Base-by-base conservation (phyloP, 2,888 invertebrate genomes). In the Oscheius sp. region DNA sequence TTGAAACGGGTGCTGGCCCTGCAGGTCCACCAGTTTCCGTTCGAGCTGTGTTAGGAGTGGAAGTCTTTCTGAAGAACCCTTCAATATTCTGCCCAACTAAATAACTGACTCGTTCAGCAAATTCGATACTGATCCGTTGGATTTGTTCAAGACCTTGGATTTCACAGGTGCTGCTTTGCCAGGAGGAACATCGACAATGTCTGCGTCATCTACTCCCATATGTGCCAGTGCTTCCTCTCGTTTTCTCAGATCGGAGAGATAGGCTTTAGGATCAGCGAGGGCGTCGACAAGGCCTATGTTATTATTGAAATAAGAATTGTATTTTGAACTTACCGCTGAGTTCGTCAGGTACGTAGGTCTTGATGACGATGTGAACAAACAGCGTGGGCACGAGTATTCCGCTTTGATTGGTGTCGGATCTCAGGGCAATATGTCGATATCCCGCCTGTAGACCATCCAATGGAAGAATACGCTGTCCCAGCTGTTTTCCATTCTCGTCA, bases 351-450 rank as follows among this genome's bases (percentile, higher is more conserved):
- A 99, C 97, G 91, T 99, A 99, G 86, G 99, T 99, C 91, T 98
- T 98, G 78, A 99, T 92, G 90, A 97, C 96, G 88, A 99, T 96
- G 89, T 96, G 95, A 89, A 98, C 98, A 91, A 99, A 99, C 80
- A 99, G 92, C 93, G 98, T 99, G 49, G 99, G 97, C 87, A 78
- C 76, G n/a, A 79, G 58, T 45, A 81, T 78, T 75, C 75, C 76
- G 46, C 77, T 75, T 46, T 81, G 80, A 91, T 99, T 99, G 72
- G 98, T 97, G 89, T 99, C 99, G 0, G 99, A 99, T 76, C 99
- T 91, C 25, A 99, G 91, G 0, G 98, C 95, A 86, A 99, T 98
- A 90, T 99, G 99, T 0, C 99, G 73, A 72, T 77, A 80, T 16
- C 79, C 76, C 1, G 79, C 95, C 90, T 99, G 96, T 72, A 99